Conservation (phyloP, 2,888 invertebrate species). For the Galerucella calmariensis region DNA sequence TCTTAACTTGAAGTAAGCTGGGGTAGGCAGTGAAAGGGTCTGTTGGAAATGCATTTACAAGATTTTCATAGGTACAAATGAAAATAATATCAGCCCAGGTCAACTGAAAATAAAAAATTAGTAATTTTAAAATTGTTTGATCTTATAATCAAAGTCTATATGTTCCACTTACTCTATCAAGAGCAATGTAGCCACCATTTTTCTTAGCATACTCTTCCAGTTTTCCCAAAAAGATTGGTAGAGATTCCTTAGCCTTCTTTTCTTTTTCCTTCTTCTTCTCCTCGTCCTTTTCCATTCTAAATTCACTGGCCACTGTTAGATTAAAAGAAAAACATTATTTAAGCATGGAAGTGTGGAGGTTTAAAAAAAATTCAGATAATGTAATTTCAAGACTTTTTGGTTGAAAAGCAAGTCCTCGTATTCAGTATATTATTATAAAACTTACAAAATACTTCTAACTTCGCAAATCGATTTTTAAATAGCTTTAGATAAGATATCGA, state of each 20-base stretch:
- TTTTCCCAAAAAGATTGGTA: conserved; percentile 7
- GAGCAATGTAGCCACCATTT: conserved; percentile 27
- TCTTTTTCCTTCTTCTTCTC: conserved; percentile 14
- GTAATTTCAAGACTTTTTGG: too few relatives aligned
- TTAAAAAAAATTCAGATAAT: too few relatives aligned
- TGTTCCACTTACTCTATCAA: conserved; percentile 24
- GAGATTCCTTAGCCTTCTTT: neutral
- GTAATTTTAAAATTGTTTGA: neutral
- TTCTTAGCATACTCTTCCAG: conserved; percentile 13
- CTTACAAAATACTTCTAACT: too few relatives aligned
- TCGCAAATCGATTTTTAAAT: too few relatives aligned
- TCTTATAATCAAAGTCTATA: neutral
- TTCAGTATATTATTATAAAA: too few relatives aligned
- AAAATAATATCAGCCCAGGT: conserved; percentile 38
- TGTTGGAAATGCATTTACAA: conserved; percentile 6
- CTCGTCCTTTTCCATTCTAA: neutral
- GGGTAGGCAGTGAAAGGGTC: conserved; percentile 68
- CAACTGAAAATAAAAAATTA: conserved; percentile 28
- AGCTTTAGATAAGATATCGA: too few relatives aligned
- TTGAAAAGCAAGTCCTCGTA: too few relatives aligned
- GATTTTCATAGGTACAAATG: conserved; percentile 24
- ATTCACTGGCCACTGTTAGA: neutral
- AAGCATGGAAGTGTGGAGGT: neutral
- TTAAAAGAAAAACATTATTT: neutral
- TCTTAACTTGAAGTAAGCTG: conserved; percentile 68